Evolutionary conservation across 2,113 vertebrate genomes (phyloP).

Genomic region (Protobothrops mucrosquamatus): DNA sequence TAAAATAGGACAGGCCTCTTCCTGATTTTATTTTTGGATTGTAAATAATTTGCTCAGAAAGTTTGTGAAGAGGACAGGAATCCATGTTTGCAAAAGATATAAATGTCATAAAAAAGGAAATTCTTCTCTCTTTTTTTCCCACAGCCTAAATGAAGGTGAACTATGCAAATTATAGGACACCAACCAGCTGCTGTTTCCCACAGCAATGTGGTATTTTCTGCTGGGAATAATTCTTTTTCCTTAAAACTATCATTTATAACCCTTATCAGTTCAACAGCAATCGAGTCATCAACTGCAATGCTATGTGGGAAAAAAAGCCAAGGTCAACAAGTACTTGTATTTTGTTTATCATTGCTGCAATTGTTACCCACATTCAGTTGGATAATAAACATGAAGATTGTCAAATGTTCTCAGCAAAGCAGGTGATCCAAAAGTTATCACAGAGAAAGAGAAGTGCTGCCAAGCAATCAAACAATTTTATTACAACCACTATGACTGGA

Average conservation of each 20-base stretch:
- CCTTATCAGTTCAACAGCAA: conserved; percentile 83
- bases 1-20: conserved; percentile 50
- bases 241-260: conserved; percentile 80
- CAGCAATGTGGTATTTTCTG: conserved; percentile 75
- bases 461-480: conserved; percentile 81
- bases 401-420: conserved; percentile 76
- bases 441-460: conserved; percentile 67
- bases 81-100: conserved; percentile 56
- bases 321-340: conserved; percentile 84
- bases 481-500: conserved; percentile 75
- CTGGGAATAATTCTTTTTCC: conserved; percentile 90
- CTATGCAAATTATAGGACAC: conserved; percentile 67
- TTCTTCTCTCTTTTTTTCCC: conserved; percentile 70
- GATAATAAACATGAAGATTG: conserved; percentile 82
- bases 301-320: conserved; percentile 75
- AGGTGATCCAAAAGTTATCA: conserved; percentile 77
- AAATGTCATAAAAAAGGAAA: conserved; percentile 65
- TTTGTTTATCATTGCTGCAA: conserved; percentile 80
- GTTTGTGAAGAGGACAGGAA: conserved; percentile 54
- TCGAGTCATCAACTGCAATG: conserved; percentile 85
- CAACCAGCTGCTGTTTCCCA: conserved; percentile 77
- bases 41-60: conserved; percentile 39
- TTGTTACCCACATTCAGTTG: conserved; percentile 76
- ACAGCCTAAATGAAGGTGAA: conserved; percentile 74
- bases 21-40: conserved; percentile 30